A percentile compares a stretch with the other conserved stretches of the same genome.
Conservation (phyloP, 2,113 vertebrate genomes). For the Xiphias gladius region DNA sequence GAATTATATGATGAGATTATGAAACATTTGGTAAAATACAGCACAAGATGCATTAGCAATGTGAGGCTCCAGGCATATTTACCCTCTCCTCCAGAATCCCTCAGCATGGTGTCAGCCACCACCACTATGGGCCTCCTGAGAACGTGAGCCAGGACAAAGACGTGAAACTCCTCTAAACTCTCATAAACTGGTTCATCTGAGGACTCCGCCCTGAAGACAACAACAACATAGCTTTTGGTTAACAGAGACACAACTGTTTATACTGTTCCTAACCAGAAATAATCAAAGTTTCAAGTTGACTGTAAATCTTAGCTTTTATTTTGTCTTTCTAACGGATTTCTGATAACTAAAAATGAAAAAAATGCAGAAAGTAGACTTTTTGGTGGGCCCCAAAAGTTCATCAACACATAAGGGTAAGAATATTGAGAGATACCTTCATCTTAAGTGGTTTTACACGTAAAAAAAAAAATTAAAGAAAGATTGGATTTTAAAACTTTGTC, state of each 20-base stretch:
- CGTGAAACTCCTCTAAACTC: constrained; percentile 97
- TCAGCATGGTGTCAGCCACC: constrained; percentile 97
- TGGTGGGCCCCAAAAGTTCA: background rate
- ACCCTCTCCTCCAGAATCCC: constrained; percentile 98
- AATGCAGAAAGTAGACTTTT: background rate
- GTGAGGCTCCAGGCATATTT: background rate
- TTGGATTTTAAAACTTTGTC: background rate
- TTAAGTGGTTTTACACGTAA: background rate
- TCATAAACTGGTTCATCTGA: constrained; percentile 96
- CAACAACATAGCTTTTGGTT: background rate
- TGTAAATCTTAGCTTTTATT: background rate
- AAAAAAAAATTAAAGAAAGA: background rate
- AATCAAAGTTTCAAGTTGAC: background rate
- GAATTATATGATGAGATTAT: background rate
- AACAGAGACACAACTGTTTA: background rate
- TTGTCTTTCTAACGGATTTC: background rate
- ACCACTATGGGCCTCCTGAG: constrained; percentile 94
- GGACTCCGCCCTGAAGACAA: constrained; percentile 85
- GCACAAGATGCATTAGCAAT: background rate
- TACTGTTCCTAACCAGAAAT: background rate
- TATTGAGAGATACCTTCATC: background rate
- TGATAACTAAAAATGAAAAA: background rate
- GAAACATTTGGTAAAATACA: background rate
- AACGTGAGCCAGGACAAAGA: constrained; percentile 96
- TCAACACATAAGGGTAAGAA: background rate